A percentile compares a stretch with the other conserved stretches of the same genome.
phyloP scores from a whole-genome alignment of 1,140 invertebrate species.

The Lordiphosa collinella region DNA sequence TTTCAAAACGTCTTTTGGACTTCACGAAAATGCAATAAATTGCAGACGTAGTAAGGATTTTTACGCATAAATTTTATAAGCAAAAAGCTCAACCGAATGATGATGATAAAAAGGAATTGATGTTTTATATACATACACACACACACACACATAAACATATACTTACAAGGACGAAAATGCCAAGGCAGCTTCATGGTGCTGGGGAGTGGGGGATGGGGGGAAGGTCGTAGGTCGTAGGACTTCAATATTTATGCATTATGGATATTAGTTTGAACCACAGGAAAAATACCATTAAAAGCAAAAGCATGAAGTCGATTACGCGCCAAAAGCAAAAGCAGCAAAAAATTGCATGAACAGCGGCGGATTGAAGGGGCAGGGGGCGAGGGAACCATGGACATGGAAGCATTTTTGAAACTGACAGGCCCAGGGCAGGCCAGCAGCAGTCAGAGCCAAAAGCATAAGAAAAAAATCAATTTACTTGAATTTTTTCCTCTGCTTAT shows the following conservation, averaged over 20 bases:
- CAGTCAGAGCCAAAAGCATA: slow-evolving; percentile 18
- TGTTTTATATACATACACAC: slow-evolving; percentile 35
- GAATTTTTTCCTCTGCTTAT: slow-evolving; percentile 58
- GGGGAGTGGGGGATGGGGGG: neutral
- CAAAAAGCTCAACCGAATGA: slow-evolving; percentile 44
- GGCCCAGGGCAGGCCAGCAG: slow-evolving; percentile 21
- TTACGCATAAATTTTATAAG: slow-evolving; percentile 71
- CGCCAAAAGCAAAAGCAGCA: slow-evolving; percentile 71
- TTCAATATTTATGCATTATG: slow-evolving; percentile 77
- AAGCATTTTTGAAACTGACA: slow-evolving; percentile 66
- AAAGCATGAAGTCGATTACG: slow-evolving; percentile 77
- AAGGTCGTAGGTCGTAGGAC: slow-evolving; percentile 55
- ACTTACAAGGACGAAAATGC: slow-evolving; percentile 40
- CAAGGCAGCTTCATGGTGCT: slow-evolving; percentile 43
- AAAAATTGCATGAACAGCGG: slow-evolving; percentile 49
- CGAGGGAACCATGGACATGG: slow-evolving; percentile 21
- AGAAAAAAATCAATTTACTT: slow-evolving; percentile 71
- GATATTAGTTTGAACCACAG: slow-evolving; percentile 77
- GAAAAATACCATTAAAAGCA: slow-evolving; percentile 78
- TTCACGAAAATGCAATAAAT: slow-evolving; percentile 60
- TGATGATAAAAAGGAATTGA: slow-evolving; percentile 49
- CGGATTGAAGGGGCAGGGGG: neutral
- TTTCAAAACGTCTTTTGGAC: slow-evolving; percentile 35
- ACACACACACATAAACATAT: slow-evolving; percentile 23
- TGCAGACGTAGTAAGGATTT: slow-evolving; percentile 76